Evolutionary conservation across 2,113 vertebrate genomes (phyloP).

Genomic region (Anolis carolinensis): DNA sequence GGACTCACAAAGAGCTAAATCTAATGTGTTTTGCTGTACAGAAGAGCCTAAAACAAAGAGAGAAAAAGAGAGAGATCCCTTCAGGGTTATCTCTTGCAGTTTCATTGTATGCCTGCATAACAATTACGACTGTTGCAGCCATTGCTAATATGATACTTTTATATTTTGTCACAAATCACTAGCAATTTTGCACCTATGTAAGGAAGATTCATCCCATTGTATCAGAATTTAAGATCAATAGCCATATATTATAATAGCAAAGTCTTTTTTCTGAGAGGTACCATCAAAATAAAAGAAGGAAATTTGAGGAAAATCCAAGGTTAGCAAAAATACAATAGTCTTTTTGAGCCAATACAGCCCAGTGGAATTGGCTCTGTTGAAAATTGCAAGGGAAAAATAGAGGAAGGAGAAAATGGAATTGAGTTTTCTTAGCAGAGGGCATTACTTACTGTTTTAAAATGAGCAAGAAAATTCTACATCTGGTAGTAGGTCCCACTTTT

Average conservation of each 20-base stretch:
- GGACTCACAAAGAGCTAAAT: not conserved
- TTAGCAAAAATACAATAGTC: not conserved
- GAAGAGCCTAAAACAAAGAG: slow-evolving; percentile 9
- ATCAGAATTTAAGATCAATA: not conserved
- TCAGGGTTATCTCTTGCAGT: slow-evolving; percentile 19
- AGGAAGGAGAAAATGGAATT: not conserved
- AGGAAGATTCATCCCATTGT: not conserved
- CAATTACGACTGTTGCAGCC: slow-evolving; percentile 13
- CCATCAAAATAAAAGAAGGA: not conserved
- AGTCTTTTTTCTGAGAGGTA: not conserved
- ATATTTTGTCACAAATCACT: not conserved
- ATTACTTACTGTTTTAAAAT: not conserved
- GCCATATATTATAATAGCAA: not conserved
- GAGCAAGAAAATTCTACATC: not conserved
- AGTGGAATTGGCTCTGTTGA: no score
- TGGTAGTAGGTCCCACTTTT: not conserved
- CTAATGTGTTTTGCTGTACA: slow-evolving; percentile 26
- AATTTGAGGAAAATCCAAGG: not conserved
- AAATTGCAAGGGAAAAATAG: no score
- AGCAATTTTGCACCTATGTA: not conserved
- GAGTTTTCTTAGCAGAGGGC: not conserved
- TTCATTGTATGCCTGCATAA: slow-evolving; percentile 18
- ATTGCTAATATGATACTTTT: slow-evolving; percentile 7
- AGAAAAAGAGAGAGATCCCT: not conserved
- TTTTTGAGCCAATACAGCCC: no score